Percentiles rank a stretch among this genome's conserved stretches.
phyloP scores from a whole-genome alignment of 2,797 vertebrate species.

The Apogon hyalosoma region DNA sequence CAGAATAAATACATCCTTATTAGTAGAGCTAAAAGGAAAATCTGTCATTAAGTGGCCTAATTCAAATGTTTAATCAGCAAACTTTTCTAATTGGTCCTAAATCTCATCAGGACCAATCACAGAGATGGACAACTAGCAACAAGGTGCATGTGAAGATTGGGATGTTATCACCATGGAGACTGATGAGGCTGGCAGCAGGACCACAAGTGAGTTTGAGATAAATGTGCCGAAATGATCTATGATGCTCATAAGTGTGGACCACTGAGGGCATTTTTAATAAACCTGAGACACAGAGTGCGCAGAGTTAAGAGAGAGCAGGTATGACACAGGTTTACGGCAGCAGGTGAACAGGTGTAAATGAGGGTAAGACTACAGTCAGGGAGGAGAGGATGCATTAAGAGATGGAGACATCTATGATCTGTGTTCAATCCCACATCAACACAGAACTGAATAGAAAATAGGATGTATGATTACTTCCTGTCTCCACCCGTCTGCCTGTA shows the following conservation, averaged over 20 bases:
- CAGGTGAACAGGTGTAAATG: background rate
- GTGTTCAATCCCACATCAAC: background rate
- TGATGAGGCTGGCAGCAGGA: constrained; percentile 14
- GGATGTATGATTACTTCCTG: background rate
- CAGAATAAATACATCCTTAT: too few species aligned
- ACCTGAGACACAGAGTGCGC: background rate
- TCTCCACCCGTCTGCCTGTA: constrained; percentile 31
- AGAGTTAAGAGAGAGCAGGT: background rate
- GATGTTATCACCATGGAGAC: constrained; percentile 38
- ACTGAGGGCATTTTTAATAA: constrained; percentile 9
- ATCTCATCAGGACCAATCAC: constrained; percentile 23
- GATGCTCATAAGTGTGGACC: background rate
- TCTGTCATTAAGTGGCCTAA: background rate
- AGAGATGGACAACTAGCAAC: background rate
- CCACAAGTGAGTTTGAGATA: constrained; percentile 5
- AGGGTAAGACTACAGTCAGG: constrained; percentile 2
- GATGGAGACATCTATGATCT: constrained; percentile 3
- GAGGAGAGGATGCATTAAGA: constrained; percentile 15
- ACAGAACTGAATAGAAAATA: background rate
- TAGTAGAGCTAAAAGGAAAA: background rate
- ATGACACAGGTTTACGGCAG: background rate
- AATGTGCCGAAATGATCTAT: background rate
- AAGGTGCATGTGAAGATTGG: constrained; percentile 6
- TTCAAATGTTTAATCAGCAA: background rate
- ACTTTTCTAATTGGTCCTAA: constrained; percentile 14